These are phyloP conservation scores for Argyrosomus japonicus DNA, from an alignment of 2,113 vertebrate species.

Conservation along the genomic window DNA sequence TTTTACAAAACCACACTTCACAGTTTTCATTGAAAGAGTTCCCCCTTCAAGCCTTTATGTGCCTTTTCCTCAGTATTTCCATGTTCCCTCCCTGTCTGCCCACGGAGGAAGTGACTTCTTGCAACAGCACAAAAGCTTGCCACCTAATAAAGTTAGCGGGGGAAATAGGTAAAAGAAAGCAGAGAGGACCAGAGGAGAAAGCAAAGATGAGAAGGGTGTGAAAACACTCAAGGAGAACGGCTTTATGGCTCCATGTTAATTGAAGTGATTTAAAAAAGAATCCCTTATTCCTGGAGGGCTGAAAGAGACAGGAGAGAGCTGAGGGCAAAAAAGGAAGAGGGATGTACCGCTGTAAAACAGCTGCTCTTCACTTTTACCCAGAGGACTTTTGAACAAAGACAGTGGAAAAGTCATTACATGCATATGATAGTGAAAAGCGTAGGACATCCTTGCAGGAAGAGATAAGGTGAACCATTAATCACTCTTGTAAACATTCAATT, in stretches of 20 bases:
- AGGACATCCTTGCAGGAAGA: background rate
- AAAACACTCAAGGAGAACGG: conserved; percentile 62
- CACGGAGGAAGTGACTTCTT: conserved; percentile 61
- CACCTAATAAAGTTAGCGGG: conserved; percentile 76
- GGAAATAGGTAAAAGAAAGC: conserved; percentile 71
- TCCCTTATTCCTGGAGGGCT: conserved; percentile 72
- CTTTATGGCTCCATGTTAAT: conserved; percentile 81
- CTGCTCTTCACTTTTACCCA: conserved; percentile 71
- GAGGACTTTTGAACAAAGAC: conserved; percentile 32
- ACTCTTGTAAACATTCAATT: background rate
- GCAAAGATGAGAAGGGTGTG: conserved; percentile 63
- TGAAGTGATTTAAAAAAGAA: conserved; percentile 77
- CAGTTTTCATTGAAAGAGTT: conserved; percentile 39
- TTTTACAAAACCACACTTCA: conserved; percentile 24
- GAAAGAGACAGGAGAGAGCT: conserved; percentile 67
- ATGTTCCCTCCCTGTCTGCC: conserved; percentile 60
- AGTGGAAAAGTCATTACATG: conserved; percentile 18
- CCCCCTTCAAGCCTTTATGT: conserved; percentile 52
- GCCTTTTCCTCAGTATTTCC: conserved; percentile 68
- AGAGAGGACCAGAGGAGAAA: conserved; percentile 69
- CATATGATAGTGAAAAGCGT: conserved; percentile 17
- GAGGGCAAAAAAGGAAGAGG: conserved; percentile 57
- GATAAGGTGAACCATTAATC: background rate
- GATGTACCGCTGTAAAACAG: conserved; percentile 78
- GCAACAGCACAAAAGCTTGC: conserved; percentile 75